Evolutionary conservation across 2,888 invertebrate genomes (phyloP).

Genomic region (Ectemnius lituratus): DNA sequence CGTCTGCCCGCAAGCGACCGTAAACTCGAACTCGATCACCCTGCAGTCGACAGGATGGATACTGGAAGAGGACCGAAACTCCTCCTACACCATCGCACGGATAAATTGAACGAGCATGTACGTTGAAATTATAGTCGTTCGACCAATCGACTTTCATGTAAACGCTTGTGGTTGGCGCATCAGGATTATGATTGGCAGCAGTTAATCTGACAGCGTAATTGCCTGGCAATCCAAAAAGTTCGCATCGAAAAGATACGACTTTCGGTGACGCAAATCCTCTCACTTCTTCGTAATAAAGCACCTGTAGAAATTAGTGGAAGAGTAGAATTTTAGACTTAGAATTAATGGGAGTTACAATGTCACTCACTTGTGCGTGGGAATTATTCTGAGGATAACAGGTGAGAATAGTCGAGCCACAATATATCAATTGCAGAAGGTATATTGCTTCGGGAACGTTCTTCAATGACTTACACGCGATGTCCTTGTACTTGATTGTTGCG

Average conservation of each 20-base stretch:
- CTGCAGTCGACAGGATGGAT: constrained; percentile 89
- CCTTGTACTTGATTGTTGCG: constrained; percentile 87
- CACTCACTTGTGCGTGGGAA: constrained; percentile 78
- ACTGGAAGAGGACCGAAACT: constrained; percentile 89
- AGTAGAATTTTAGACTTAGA: not conserved
- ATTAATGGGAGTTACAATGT: no score
- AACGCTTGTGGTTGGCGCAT: constrained; percentile 83
- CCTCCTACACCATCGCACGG: constrained; percentile 88
- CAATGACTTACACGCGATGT: constrained; percentile 82
- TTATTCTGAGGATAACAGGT: constrained; percentile 83
- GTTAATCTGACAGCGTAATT: constrained; percentile 88
- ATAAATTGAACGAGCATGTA: constrained; percentile 89
- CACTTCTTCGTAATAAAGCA: constrained; percentile 88
- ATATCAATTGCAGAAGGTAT: constrained; percentile 85
- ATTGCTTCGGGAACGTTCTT: constrained; percentile 79
- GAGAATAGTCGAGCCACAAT: constrained; percentile 87
- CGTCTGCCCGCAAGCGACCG: constrained; percentile 85
- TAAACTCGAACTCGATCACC: constrained; percentile 90
- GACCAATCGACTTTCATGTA: constrained; percentile 91
- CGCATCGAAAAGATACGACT: constrained; percentile 84
- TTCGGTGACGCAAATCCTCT: constrained; percentile 85
- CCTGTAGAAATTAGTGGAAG: constrained; percentile 75
- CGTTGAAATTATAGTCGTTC: constrained; percentile 90
- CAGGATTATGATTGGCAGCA: constrained; percentile 83
- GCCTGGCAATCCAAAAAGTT: constrained; percentile 90